Conservation (phyloP, 2,888 invertebrate genomes). For the Xanthorhoe spadicearia region DNA sequence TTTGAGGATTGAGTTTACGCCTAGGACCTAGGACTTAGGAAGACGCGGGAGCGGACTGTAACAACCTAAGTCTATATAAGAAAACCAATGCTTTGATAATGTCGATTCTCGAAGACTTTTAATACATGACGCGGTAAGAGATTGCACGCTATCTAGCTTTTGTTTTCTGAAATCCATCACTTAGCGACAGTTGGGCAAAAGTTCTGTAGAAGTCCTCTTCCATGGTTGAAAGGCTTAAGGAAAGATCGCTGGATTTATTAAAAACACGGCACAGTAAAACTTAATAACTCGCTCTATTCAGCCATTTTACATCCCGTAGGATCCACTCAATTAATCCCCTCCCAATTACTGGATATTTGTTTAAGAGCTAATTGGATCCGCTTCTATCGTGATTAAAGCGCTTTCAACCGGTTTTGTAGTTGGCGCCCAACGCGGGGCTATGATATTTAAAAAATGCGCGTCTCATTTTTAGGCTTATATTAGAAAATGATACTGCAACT, state of each 20-base stretch:
- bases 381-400: constrained; percentile 45
- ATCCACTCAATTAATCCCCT: constrained; percentile 58
- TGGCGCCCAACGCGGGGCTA: constrained; percentile 56
- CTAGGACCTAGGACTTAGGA: background rate
- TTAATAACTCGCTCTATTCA: constrained; percentile 16
- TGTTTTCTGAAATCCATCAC: too few relatives aligned
- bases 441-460: background rate
- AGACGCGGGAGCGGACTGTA: background rate
- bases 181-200: too few relatives aligned
- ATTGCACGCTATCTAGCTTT: too few relatives aligned
- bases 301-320: constrained; percentile 20
- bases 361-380: constrained; percentile 70
- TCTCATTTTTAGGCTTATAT: too few relatives aligned
- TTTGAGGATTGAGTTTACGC: constrained; percentile 9
- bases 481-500: too few relatives aligned
- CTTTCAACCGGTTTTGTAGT: constrained; percentile 37
- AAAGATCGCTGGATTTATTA: background rate
- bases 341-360: constrained; percentile 73
- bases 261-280: background rate
- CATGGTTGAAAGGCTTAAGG: too few relatives aligned
- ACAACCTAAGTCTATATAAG: background rate
- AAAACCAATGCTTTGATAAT: too few relatives aligned
- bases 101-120: too few relatives aligned
- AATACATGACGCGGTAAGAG: too few relatives aligned
- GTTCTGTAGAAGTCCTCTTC: too few relatives aligned